Base-by-base conservation (phyloP, 1,140 invertebrate species). In the Maconellicoccus hirsutus region DNA sequence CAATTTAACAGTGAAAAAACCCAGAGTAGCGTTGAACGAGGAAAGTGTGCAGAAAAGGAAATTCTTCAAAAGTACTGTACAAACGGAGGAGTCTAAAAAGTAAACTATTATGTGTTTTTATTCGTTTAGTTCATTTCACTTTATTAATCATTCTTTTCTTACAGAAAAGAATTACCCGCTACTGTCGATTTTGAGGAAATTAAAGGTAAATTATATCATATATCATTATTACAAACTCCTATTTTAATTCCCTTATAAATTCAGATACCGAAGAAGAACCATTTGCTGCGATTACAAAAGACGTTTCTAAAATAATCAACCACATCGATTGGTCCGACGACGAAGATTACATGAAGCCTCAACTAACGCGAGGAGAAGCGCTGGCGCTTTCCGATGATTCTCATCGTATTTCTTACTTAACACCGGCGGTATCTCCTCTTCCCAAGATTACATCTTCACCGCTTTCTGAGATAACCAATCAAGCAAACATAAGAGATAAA, bases 271-370 rank as follows among this genome's bases (percentile, higher is more conserved):
- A 52, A 8, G 61, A 66, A 66, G 61, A 66, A 66, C 61, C 61
- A 66, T 66, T 66, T 23, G 19, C 61, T 25, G 21, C 22, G 3
- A 66, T 66, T 8, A 66, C 22, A 16, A 66, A 66, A 66, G 19
- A 66, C 19, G 61, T 66, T 10, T 66, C 61, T 14, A 25, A 25
- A 6, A 66, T 66, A 23, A 23, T 66, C 10, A 12, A 22, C 6
- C 22, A 22, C 8, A 66, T 66, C 19, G 61, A 26, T 66, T 66
- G 61, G 61, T 25, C 61, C 10, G 61, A 66, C 19, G 61, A 66
- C 19, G 61, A 66, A 25, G 61, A 66, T 26, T 66, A 25, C 21
- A 23, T 66, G 21, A 66, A 26, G 25, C 61, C 61, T 1, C 61
- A 66, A 26, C 10, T 66, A 2, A 66, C 61, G 7, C 19, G 61